Conservation (phyloP, 2,113 vertebrate genomes). For the Tragelaphus buxtoni region DNA sequence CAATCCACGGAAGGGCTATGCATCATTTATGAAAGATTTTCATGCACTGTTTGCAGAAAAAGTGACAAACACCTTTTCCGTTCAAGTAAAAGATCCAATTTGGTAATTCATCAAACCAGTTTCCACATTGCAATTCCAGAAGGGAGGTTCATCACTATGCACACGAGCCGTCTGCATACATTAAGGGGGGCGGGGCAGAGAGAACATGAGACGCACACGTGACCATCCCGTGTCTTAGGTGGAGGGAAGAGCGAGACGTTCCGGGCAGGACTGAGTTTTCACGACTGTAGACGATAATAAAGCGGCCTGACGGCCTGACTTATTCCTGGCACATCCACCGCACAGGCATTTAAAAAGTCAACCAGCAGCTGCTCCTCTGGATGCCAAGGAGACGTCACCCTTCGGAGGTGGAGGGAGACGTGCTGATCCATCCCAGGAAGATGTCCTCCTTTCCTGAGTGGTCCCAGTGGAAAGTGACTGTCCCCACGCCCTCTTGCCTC, state of each 20-base stretch:
- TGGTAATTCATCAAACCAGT: conserved; percentile 69
- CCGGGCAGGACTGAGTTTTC: background rate
- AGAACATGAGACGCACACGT: background rate
- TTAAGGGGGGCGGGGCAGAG: background rate
- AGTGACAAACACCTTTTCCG: conserved; percentile 70
- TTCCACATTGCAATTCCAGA: background rate
- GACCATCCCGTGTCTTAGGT: background rate
- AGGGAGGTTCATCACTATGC: conserved; percentile 4
- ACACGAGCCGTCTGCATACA: background rate
- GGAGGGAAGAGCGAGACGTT: rapidly evolving
- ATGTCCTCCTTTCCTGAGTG: rapidly evolving
- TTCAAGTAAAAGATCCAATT: conserved; percentile 71
- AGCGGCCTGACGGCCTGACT: background rate
- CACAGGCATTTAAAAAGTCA: background rate
- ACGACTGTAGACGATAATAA: background rate
- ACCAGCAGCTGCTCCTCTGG: background rate
- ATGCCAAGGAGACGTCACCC: background rate
- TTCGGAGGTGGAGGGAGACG: background rate
- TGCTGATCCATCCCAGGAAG: rapidly evolving
- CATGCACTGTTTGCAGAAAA: conserved; percentile 64
- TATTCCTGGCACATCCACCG: background rate
- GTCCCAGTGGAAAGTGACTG: background rate
- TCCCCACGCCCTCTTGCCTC: rapidly evolving
- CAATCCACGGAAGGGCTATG: conserved; percentile 66
- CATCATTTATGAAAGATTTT: conserved; percentile 79